A percentile compares a stretch with the other conserved stretches of the same genome.
These are phyloP conservation scores for Actenoides hombroni DNA, from an alignment of 2,113 vertebrate genomes.

Conservation along the genomic window DNA sequence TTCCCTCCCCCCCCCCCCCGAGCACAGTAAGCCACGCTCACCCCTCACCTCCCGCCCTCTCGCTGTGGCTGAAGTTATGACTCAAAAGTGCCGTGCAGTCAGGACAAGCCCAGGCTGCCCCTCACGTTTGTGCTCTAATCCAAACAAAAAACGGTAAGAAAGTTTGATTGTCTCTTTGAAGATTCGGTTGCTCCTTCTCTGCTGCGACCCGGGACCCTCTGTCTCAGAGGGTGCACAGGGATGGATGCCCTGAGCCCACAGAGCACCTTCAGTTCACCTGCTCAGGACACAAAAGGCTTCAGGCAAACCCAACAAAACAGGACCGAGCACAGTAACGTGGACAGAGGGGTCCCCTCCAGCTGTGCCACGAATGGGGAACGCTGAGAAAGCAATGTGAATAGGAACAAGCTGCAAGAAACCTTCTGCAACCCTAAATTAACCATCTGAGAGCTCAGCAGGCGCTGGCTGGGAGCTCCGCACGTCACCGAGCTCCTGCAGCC, in stretches of 20 bases:
- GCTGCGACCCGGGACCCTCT: background rate
- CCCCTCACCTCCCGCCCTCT: background rate
- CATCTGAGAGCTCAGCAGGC: slow-evolving; percentile 12
- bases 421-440: slow-evolving; percentile 13
- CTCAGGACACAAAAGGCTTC: background rate
- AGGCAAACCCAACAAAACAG: background rate
- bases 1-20: too few relatives aligned
- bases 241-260: background rate
- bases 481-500: slow-evolving; percentile 31
- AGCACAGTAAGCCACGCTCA: rapidly evolving
- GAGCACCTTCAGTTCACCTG: background rate
- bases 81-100: too few relatives aligned
- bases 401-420: background rate
- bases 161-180: background rate
- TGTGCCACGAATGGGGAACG: background rate
- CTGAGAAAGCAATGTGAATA: background rate
- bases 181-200: background rate
- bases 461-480: background rate
- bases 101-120: background rate
- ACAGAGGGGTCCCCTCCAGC: background rate
- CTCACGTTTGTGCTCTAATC: background rate
- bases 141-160: background rate
- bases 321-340: background rate
- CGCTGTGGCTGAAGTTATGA: background rate
- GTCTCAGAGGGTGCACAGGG: background rate